Percentiles rank a stretch among this genome's conserved stretches.
These are phyloP conservation scores for Microctonus aethiopoides DNA, from an alignment of 2,888 invertebrate species.

Conservation along the genomic window DNA sequence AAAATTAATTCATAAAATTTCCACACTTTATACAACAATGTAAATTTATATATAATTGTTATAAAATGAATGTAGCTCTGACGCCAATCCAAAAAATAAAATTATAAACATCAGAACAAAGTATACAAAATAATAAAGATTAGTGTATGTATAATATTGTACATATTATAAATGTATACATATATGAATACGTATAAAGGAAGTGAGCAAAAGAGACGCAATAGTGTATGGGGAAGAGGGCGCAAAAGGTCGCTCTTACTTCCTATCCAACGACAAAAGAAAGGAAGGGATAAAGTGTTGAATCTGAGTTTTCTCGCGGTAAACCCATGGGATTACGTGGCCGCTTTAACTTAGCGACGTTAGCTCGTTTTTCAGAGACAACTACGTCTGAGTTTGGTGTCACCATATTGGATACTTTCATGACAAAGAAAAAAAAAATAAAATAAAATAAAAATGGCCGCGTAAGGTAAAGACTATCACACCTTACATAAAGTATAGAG, in stretches of 20 bases:
- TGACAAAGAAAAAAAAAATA: constrained; percentile 2
- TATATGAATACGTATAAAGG: too few species aligned
- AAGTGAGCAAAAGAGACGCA: too few species aligned
- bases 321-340: constrained; percentile 60
- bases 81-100: too few species aligned
- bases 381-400: constrained; percentile 49
- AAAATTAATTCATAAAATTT: too few species aligned
- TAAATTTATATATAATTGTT: too few species aligned
- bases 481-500: constrained; percentile 20
- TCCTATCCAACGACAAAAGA: constrained; percentile 30
- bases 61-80: too few species aligned
- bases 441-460: not conserved
- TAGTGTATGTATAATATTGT: too few species aligned
- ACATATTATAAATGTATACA: too few species aligned
- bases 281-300: constrained; percentile 56
- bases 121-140: too few species aligned
- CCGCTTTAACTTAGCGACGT: constrained; percentile 58
- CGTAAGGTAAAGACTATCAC: constrained; percentile 25
- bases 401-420: constrained; percentile 60
- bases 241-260: constrained; percentile 5
- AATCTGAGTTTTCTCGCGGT: constrained; percentile 60
- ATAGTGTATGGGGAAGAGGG: constrained; percentile 4
- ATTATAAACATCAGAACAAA: too few species aligned
- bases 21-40: too few species aligned
- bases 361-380: constrained; percentile 62